Evolutionary conservation across 2,888 invertebrate genomes (phyloP).

Genomic region (Patella pellucida): DNA sequence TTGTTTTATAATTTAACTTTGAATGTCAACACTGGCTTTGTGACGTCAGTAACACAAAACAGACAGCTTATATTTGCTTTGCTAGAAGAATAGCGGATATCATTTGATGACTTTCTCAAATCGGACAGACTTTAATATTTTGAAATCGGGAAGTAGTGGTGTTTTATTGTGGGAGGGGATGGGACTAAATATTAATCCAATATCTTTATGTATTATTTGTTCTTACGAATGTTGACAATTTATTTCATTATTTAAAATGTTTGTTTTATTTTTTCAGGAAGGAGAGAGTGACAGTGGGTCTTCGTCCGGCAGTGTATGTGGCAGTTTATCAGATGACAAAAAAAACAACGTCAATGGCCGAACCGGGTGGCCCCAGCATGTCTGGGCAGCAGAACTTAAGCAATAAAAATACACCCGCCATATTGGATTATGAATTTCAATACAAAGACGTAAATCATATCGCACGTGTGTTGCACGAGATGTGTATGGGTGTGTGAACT

Average conservation of each 20-base stretch:
- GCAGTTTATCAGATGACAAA: slow-evolving; percentile 50
- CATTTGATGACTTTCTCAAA: too few relatives aligned
- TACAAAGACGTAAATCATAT: not conserved
- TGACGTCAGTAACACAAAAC: too few relatives aligned
- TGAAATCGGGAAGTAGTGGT: too few relatives aligned
- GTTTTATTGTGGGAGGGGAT: too few relatives aligned
- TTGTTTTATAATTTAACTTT: too few relatives aligned
- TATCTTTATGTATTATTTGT: too few relatives aligned
- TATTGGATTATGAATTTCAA: not conserved
- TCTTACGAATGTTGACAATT: not conserved
- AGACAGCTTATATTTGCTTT: too few relatives aligned
- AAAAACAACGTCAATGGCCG: slow-evolving; percentile 79
- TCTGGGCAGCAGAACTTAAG: slow-evolving; percentile 85
- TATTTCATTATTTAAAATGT: not conserved
- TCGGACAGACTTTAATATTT: too few relatives aligned
- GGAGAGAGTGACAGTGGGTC: not conserved
- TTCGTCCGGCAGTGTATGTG: slow-evolving; percentile 36
- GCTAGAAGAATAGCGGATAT: too few relatives aligned
- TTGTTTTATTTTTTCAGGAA: slow-evolving; percentile 35
- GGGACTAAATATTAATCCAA: too few relatives aligned
- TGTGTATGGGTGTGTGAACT: not conserved
- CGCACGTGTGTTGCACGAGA: slow-evolving; percentile 7
- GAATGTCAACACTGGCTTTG: too few relatives aligned
- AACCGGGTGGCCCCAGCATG: slow-evolving; percentile 97
- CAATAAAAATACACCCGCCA: slow-evolving; percentile 20